Conservation (phyloP, 2,113 vertebrate genomes). For the Blennius ocellaris region DNA sequence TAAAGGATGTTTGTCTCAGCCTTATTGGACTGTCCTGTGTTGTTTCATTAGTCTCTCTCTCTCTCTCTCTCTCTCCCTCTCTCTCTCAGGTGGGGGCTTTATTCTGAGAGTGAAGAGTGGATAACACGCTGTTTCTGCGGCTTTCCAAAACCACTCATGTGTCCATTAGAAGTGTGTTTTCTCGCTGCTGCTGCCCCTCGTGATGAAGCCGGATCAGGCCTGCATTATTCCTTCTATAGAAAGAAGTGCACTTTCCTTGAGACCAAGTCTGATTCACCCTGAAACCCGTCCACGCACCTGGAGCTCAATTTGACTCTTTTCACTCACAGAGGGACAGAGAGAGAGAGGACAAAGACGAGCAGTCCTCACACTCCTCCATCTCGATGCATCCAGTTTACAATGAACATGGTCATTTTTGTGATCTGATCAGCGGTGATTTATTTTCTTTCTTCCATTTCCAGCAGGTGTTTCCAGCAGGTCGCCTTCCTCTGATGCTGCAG, state of each 20-base stretch:
- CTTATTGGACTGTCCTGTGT: constrained; percentile 68
- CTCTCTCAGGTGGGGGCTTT: constrained; percentile 41
- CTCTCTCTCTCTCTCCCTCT: background rate
- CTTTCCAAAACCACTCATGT: constrained; percentile 69
- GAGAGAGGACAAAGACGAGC: constrained; percentile 1
- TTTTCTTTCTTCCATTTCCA: background rate
- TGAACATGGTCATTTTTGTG: background rate
- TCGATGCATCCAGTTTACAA: background rate
- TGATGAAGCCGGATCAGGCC: constrained; percentile 40
- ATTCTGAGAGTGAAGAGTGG: constrained; percentile 51
- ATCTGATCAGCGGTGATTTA: background rate
- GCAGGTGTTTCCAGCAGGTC: background rate
- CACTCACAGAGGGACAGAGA: background rate
- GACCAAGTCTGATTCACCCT: constrained; percentile 41
- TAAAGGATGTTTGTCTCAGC: constrained; percentile 68
- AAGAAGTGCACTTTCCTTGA: constrained; percentile 60
- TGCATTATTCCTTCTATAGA: constrained; percentile 57
- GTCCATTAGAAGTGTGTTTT: constrained; percentile 73
- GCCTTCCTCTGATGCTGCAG: constrained; percentile 17
- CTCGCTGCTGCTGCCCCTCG: constrained; percentile 24
- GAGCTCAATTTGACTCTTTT: constrained; percentile 11
- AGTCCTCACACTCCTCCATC: background rate
- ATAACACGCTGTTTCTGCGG: constrained; percentile 55
- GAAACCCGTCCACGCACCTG: constrained; percentile 41
- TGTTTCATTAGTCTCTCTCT: constrained; percentile 55